These are phyloP conservation scores for Halcyon chelicuti DNA, from an alignment of 2,797 vertebrate genomes.

Conservation along the genomic window DNA sequence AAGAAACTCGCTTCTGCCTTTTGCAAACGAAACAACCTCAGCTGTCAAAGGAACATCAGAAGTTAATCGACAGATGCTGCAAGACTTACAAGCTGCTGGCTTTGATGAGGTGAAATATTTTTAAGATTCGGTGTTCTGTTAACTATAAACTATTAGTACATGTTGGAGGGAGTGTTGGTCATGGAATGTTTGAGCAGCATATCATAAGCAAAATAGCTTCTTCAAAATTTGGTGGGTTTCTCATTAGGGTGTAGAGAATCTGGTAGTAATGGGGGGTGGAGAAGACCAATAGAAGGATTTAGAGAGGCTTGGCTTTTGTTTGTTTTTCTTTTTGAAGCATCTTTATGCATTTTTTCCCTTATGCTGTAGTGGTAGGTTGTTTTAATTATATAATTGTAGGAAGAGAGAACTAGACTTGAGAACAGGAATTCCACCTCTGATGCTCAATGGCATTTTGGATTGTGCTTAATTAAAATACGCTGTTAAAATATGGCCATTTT, in stretches of 20 bases:
- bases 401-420: background rate
- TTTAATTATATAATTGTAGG: background rate
- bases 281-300: background rate
- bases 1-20: constrained; percentile 92
- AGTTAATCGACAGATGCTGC: constrained; percentile 87
- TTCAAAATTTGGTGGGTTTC: background rate
- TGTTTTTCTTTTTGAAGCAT: background rate
- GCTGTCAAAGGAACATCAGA: constrained; percentile 80
- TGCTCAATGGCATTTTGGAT: background rate
- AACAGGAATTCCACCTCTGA: background rate
- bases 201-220: background rate
- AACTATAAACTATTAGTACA: background rate
- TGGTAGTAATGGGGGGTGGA: background rate
- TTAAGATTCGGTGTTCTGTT: background rate
- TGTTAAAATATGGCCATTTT: background rate
- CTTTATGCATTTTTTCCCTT: background rate
- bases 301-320: background rate
- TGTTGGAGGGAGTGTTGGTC: background rate
- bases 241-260: background rate
- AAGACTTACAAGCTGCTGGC: constrained; percentile 85
- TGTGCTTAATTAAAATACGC: background rate
- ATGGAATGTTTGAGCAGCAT: background rate
- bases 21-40: constrained; percentile 86
- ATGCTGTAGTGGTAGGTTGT: background rate
- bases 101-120: constrained; percentile 91